Percentiles rank a stretch among this genome's conserved stretches.
Conservation (phyloP, 2,888 invertebrate genomes). For the Pachliopta kotzebuea region DNA sequence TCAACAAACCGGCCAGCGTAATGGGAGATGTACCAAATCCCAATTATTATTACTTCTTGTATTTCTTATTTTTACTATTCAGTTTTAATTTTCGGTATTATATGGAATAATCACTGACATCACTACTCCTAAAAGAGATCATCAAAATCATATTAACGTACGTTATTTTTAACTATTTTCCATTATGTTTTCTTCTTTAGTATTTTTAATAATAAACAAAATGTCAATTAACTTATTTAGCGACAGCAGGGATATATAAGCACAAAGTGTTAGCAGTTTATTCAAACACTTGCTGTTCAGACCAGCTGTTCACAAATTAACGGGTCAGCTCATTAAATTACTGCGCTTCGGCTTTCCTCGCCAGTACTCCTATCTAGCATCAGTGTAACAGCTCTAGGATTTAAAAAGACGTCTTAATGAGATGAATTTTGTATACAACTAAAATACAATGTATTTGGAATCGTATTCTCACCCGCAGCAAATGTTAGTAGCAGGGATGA, state of each 20-base stretch:
- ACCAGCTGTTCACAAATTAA: constrained; percentile 58
- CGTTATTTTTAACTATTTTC: too few species aligned
- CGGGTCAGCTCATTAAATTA: constrained; percentile 63
- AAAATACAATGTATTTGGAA: not conserved
- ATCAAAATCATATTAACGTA: too few species aligned
- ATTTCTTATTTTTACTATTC: too few species aligned
- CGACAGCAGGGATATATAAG: constrained; percentile 35
- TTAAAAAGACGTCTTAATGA: constrained; percentile 30
- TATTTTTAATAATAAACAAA: not conserved
- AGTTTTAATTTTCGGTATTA: too few species aligned
- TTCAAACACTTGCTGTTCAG: constrained; percentile 58
- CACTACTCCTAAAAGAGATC: too few species aligned
- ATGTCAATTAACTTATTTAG: constrained; percentile 30
- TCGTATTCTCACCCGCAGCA: not conserved
- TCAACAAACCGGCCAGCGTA: too few species aligned
- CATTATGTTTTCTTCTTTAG: too few species aligned
- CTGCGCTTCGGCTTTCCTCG: constrained; percentile 44
- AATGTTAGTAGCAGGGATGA: not conserved
- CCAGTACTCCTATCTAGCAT: constrained; percentile 38
- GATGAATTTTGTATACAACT: constrained; percentile 5
- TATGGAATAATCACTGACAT: too few species aligned
- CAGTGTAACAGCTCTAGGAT: constrained; percentile 27
- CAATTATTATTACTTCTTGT: too few species aligned
- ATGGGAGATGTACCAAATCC: too few species aligned
- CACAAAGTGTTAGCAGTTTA: constrained; percentile 44